These are phyloP conservation scores for Andrena minutula DNA, from an alignment of 2,888 invertebrate genomes.

Conservation along the genomic window DNA sequence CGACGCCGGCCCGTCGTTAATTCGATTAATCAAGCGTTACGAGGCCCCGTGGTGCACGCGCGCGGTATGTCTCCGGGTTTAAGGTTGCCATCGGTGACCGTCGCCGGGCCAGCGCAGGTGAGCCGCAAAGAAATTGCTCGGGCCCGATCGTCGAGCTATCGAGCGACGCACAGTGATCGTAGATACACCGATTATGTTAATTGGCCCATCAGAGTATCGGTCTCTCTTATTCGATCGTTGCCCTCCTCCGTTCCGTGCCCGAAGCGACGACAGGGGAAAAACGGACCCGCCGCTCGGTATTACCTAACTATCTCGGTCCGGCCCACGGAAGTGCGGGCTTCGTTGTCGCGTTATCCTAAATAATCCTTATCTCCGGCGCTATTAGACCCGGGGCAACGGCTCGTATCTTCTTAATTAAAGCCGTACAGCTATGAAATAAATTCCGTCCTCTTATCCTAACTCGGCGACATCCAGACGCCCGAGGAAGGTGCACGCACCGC, in stretches of 20 bases:
- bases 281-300: not conserved
- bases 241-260: not conserved
- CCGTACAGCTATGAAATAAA: not conserved
- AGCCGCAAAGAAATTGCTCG: slow-evolving; percentile 48
- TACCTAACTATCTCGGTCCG: slow-evolving; percentile 24
- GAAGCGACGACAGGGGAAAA: not conserved
- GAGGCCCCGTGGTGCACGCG: slow-evolving; percentile 6
- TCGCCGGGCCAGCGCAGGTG: slow-evolving; percentile 56
- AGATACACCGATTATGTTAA: slow-evolving; percentile 59
- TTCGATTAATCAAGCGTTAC: slow-evolving; percentile 41
- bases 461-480: not conserved
- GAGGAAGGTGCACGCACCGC: not conserved
- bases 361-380: slow-evolving; percentile 42
- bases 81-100: slow-evolving; percentile 41
- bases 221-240: slow-evolving; percentile 26
- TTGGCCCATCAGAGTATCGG: slow-evolving; percentile 12
- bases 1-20: slow-evolving; percentile 8
- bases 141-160: slow-evolving; percentile 20
- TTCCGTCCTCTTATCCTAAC: not conserved
- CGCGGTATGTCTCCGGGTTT: slow-evolving; percentile 30
- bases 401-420: slow-evolving; percentile 35
- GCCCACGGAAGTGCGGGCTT: slow-evolving; percentile 43
- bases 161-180: slow-evolving; percentile 39
- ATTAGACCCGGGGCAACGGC: not conserved
- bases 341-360: slow-evolving; percentile 38